A percentile compares a stretch with the other conserved stretches of the same genome.
Conservation (phyloP, 1,140 invertebrate genomes). For the Drosophila nebulosa region DNA sequence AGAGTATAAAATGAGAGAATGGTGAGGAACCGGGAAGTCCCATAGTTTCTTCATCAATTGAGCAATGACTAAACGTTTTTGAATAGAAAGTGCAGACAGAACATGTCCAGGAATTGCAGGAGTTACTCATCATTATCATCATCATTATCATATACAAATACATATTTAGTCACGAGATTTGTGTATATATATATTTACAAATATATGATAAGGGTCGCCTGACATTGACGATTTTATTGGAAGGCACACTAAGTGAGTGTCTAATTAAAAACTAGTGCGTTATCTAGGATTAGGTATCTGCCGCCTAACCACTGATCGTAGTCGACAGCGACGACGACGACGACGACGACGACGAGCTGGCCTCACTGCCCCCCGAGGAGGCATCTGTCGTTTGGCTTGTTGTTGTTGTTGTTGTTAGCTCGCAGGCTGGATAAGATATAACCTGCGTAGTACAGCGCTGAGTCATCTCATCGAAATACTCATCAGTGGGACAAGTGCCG, state of each 20-base stretch:
- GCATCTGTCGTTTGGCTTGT: conserved; percentile 7
- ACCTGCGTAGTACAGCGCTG: conserved; percentile 54
- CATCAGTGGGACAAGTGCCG: conserved; percentile 49
- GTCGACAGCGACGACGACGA: too few relatives aligned
- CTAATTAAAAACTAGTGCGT: conserved; percentile 47
- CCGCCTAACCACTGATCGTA: conserved; percentile 21
- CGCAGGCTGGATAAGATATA: conserved; percentile 59
- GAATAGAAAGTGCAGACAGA: too few relatives aligned
- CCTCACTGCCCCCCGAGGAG: background rate
- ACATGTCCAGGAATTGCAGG: too few relatives aligned
- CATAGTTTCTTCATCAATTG: too few relatives aligned
- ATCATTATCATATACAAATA: too few relatives aligned
- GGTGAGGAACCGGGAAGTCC: too few relatives aligned
- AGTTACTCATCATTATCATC: too few relatives aligned
- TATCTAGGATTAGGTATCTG: background rate
- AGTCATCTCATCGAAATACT: conserved; percentile 66
- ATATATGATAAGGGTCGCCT: conserved; percentile 8
- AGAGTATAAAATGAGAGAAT: too few relatives aligned
- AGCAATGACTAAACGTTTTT: too few relatives aligned
- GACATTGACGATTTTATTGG: conserved; percentile 18
- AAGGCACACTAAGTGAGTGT: conserved; percentile 10
- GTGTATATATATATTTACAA: background rate
- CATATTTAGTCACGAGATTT: background rate
- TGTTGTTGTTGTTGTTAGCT: conserved; percentile 4
- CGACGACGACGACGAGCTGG: too few relatives aligned